Percentiles rank a stretch among this genome's conserved stretches.
Evolutionary conservation across 1,140 invertebrate genomes (phyloP).

Genomic region (Acromyrmex echinatior): DNA sequence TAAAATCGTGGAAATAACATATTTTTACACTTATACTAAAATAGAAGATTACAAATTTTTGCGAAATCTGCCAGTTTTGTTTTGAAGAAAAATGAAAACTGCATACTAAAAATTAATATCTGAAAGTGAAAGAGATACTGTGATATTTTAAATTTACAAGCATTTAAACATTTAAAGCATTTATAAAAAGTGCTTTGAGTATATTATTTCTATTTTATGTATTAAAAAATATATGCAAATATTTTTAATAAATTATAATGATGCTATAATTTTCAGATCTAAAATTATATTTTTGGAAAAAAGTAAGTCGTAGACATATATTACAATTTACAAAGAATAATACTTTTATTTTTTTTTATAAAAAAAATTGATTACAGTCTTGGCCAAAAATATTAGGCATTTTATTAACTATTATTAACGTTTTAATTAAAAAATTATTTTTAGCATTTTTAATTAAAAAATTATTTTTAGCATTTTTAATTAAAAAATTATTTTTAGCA

Average conservation of each 20-base stretch:
- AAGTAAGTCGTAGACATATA: not conserved
- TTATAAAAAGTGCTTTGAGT: not conserved
- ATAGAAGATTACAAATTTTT: conserved; percentile 1
- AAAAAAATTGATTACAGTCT: no score
- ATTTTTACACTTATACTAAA: not conserved
- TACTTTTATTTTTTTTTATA: not conserved
- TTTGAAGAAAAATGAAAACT: not conserved
- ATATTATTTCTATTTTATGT: not conserved
- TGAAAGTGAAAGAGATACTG: conserved; percentile 1
- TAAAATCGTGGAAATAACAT: not conserved
- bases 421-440: no score
- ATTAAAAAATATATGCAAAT: not conserved
- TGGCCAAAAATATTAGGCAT: no score
- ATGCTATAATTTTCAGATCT: not conserved
- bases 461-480: no score
- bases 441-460: no score
- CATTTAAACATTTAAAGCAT: not conserved
- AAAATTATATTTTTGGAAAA: not conserved
- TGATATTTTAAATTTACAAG: conserved; percentile 1
- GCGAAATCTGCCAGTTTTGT: not conserved
- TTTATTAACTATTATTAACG: no score
- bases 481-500: no score
- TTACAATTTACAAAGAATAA: not conserved
- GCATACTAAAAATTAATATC: not conserved
- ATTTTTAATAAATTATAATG: not conserved